Percentiles rank a stretch among this genome's conserved stretches.
phyloP scores from a whole-genome alignment of 2,888 invertebrate species.

The Xestoiulus laeticollis region DNA sequence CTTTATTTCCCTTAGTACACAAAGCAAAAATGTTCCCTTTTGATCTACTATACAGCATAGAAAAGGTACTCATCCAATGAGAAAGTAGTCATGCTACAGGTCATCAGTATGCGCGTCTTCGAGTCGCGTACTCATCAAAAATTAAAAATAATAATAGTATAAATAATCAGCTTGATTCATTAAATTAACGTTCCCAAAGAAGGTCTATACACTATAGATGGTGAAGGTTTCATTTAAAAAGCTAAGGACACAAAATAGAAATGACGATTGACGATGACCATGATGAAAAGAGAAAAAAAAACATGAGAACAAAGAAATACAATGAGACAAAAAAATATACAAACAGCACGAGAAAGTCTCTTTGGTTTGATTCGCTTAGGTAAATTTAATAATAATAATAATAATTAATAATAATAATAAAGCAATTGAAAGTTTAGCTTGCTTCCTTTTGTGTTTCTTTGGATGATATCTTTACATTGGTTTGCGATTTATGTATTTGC shows the following conservation, averaged over 20 bases:
- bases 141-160: slow-evolving; percentile 36
- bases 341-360: slow-evolving; percentile 45
- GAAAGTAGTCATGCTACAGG: not conserved
- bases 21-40: slow-evolving; percentile 37
- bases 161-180: slow-evolving; percentile 10
- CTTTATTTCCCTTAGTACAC: slow-evolving; percentile 37
- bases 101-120: slow-evolving; percentile 4
- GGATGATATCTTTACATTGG: not conserved
- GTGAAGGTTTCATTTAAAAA: not conserved
- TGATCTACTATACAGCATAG: slow-evolving; percentile 37
- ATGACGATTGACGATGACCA: slow-evolving; percentile 13
- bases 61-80: slow-evolving; percentile 5
- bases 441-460: slow-evolving; percentile 46
- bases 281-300: not conserved
- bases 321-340: slow-evolving; percentile 49
- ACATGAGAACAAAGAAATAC: not conserved
- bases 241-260: not conserved
- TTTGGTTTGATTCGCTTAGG: slow-evolving; percentile 53
- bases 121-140: not conserved
- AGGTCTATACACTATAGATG: slow-evolving; percentile 24
- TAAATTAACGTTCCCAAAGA: slow-evolving; percentile 31
- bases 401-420: slow-evolving; percentile 50
- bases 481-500: not conserved
- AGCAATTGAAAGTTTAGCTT: slow-evolving; percentile 36
- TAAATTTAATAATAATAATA: slow-evolving; percentile 52